Percentiles rank a stretch among this genome's conserved stretches.
phyloP scores from a whole-genome alignment of 2,888 invertebrate species.

The Athalia rosae region DNA sequence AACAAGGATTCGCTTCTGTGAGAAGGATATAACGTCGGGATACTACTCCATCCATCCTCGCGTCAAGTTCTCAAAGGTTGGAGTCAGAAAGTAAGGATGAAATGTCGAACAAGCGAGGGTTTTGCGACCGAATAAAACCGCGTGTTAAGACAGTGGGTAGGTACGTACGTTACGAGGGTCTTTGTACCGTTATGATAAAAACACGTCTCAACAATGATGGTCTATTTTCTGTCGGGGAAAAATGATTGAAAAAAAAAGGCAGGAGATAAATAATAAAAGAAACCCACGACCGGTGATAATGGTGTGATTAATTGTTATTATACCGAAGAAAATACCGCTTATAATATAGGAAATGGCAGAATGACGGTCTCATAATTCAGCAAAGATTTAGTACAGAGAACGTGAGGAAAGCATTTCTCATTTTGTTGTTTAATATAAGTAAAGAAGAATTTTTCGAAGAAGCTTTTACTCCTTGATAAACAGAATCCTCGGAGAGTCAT shows the following conservation, averaged over 20 bases:
- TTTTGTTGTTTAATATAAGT: too few relatives aligned
- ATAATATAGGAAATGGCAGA: neutral
- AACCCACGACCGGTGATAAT: neutral
- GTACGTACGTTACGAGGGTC: neutral
- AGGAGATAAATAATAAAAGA: neutral
- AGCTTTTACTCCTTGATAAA: too few relatives aligned
- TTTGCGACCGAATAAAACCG: too few relatives aligned
- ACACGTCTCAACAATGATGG: neutral
- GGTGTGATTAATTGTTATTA: neutral
- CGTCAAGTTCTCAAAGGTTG: neutral
- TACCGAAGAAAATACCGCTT: neutral
- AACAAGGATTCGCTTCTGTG: neutral
- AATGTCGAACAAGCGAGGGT: neutral
- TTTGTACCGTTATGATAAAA: neutral
- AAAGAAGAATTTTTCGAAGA: too few relatives aligned
- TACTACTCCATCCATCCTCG: constrained; percentile 7
- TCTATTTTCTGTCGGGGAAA: neutral
- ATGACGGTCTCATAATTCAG: too few relatives aligned
- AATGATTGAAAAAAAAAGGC: neutral
- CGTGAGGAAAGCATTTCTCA: too few relatives aligned
- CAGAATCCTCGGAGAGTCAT: too few relatives aligned
- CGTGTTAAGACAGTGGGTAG: too few relatives aligned
- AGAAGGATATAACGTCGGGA: neutral
- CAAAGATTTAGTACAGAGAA: too few relatives aligned
- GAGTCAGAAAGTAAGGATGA: neutral